Percentiles rank a stretch among this genome's conserved stretches.
These are phyloP conservation scores for Phaethon lepturus DNA, from an alignment of 2,113 vertebrate genomes.

Conservation along the genomic window DNA sequence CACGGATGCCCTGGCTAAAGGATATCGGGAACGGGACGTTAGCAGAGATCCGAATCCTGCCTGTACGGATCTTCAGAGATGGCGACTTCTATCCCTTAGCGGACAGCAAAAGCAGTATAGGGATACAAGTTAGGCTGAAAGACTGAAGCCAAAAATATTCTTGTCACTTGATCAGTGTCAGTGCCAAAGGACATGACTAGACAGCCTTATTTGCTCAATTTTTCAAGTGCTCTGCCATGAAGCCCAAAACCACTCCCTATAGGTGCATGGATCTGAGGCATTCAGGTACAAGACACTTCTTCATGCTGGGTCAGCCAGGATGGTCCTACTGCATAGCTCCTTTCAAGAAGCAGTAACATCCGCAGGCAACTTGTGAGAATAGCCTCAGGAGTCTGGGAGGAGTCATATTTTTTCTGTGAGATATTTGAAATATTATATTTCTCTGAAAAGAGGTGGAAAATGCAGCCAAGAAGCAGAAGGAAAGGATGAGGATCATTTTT, in stretches of 20 bases:
- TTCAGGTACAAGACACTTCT: background rate
- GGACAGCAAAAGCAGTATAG: background rate
- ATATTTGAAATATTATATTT: slow-evolving; percentile 12
- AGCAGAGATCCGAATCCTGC: background rate
- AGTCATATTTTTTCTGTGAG: background rate
- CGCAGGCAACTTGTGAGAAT: background rate
- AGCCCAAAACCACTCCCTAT: background rate
- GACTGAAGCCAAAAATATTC: background rate
- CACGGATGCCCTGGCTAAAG: background rate
- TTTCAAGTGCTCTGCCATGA: background rate
- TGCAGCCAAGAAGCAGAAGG: background rate
- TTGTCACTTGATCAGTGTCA: background rate
- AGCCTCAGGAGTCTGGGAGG: background rate
- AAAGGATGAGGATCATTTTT: slow-evolving; percentile 5
- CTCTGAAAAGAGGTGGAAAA: background rate
- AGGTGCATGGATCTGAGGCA: background rate
- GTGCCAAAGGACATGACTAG: background rate
- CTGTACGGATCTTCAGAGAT: background rate
- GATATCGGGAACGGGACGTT: background rate
- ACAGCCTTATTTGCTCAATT: background rate
- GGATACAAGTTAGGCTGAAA: background rate
- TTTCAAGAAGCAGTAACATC: background rate
- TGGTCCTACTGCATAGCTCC: background rate
- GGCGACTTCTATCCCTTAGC: background rate
- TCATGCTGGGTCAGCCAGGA: background rate